These are phyloP conservation scores for Xenopus borealis DNA, from an alignment of 2,113 vertebrate species.

Conservation along the genomic window DNA sequence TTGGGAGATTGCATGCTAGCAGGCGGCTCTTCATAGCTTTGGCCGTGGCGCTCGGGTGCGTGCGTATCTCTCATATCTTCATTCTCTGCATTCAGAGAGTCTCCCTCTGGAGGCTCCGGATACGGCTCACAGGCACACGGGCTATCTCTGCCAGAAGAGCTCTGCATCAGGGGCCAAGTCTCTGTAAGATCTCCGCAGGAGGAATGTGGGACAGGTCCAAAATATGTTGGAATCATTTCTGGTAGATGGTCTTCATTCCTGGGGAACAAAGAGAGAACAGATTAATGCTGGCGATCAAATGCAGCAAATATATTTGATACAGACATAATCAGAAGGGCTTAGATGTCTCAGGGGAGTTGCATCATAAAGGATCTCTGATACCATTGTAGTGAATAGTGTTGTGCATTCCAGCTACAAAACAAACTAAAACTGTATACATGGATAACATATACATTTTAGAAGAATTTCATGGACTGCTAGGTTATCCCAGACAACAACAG, in stretches of 20 bases:
- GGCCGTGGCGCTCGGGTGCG: slow-evolving; percentile 49
- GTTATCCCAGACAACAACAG: too few relatives aligned
- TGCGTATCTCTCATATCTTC: slow-evolving; percentile 43
- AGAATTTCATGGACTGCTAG: too few relatives aligned
- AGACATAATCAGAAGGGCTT: too few relatives aligned
- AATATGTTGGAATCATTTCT: slow-evolving; percentile 64
- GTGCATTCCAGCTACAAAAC: too few relatives aligned
- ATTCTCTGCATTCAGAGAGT: slow-evolving; percentile 51
- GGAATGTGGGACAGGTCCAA: slow-evolving; percentile 62
- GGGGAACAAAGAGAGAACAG: slow-evolving; percentile 29
- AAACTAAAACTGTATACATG: too few relatives aligned
- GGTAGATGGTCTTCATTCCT: slow-evolving; percentile 62
- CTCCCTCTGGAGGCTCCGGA: slow-evolving; percentile 58
- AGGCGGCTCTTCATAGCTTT: slow-evolving; percentile 25
- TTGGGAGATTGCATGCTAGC: neutral
- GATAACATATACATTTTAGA: too few relatives aligned
- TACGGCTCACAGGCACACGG: slow-evolving; percentile 61
- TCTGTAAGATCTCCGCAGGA: slow-evolving; percentile 64
- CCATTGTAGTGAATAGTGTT: too few relatives aligned
- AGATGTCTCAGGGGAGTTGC: too few relatives aligned
- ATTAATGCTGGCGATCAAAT: too few relatives aligned
- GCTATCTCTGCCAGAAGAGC: slow-evolving; percentile 53
- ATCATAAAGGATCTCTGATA: too few relatives aligned
- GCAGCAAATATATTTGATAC: too few relatives aligned
- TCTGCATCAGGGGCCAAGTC: slow-evolving; percentile 72